Base-by-base conservation (phyloP, 2,797 vertebrate species). In the Diglossa cyanea region DNA sequence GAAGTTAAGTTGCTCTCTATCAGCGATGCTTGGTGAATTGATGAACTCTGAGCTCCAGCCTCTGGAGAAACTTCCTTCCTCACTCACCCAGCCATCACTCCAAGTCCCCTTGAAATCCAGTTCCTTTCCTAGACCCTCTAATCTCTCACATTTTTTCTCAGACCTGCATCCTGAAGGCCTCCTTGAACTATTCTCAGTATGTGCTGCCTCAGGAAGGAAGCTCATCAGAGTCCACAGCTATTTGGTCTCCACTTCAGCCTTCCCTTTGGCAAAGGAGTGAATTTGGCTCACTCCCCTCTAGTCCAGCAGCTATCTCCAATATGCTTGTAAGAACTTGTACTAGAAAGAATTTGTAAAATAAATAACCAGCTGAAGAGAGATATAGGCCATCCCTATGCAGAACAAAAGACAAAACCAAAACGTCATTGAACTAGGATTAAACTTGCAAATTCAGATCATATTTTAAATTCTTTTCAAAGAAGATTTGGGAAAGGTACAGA, bases 341-440 rank as follows among this genome's bases (percentile, higher is more conserved):
- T 53, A 66, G 62, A 82, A 89, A 50, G 71, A 85, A 95, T 83
- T 60, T 61, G 26, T 50, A 78, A 94, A 83, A 77, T 19, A 94
- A 90, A 79, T 75, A 94, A 78, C 33, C 54, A 65, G 26, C 8
- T 51, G 42, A 53, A 81, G 51, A 80, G 2, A 66, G 48, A 81
- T 51, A 70, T 0, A 61, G 42, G 66, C 20, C 48, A 86, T 39
- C 15, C 26, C 10, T 15, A 70, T 72, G 33, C 3, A 31, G 47
- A 84, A 92, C 51, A 91, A 89, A 65, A 62, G 23, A 58, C 13
- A 80, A 82, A 90, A 76, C 0, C 8, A 60, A 88, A 75, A 20
- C 1, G 23, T 33, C 7, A 51, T 48, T 84, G 76, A 12, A 55
- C 40, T 55, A 57, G n/a, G 53, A 88, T 83, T 86, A 71, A 76